Evolutionary conservation across 2,797 vertebrate genomes (phyloP).

Genomic region (Scyliorhinus canicula): DNA sequence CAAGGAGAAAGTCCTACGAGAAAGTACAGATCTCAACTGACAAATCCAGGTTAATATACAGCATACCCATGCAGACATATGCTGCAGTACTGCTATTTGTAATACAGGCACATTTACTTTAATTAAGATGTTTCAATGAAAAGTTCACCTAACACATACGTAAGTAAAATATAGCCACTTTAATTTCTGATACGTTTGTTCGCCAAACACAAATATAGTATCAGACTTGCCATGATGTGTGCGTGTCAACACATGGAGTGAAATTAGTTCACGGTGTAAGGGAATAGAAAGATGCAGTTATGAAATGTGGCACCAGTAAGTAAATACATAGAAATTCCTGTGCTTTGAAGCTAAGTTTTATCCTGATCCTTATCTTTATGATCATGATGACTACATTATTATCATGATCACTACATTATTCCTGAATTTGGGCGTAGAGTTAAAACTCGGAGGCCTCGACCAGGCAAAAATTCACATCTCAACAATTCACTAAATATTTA

Average conservation of each 20-base stretch:
- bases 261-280: background rate
- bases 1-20: constrained; percentile 87
- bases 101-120: background rate
- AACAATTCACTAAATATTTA: background rate
- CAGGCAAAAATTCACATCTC: background rate
- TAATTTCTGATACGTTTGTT: background rate
- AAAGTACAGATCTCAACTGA: constrained; percentile 57
- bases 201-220: background rate
- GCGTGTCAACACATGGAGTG: background rate
- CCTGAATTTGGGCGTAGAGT: background rate
- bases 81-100: too few relatives aligned
- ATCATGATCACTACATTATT: background rate
- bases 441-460: background rate
- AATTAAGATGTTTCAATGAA: background rate
- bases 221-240: background rate
- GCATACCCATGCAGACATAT: background rate
- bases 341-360: background rate
- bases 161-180: background rate
- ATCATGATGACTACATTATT: background rate
- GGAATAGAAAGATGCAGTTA: background rate
- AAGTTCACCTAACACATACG: background rate
- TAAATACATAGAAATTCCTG: background rate
- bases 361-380: too few relatives aligned
- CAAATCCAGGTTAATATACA: constrained; percentile 22
- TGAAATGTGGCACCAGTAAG: background rate